A percentile compares a stretch with the other conserved stretches of the same genome.
These are phyloP conservation scores for Panopea generosa DNA, from an alignment of 2,888 invertebrate genomes.

Conservation along the genomic window DNA sequence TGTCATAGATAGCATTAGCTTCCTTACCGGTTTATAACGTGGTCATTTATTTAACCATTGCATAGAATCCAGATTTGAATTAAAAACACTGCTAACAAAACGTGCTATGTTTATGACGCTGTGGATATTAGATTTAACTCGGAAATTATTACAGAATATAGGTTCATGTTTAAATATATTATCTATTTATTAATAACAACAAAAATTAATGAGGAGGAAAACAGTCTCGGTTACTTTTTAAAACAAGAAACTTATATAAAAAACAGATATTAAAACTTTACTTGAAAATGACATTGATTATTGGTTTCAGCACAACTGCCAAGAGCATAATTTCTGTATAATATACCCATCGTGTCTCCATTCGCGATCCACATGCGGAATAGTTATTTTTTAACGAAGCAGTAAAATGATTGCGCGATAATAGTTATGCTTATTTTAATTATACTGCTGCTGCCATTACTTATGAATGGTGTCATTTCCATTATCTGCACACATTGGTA, in stretches of 20 bases:
- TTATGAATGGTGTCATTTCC: background rate
- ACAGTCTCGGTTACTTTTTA: conserved; percentile 1
- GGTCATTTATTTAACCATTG: conserved; percentile 3
- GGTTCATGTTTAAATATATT: conserved; percentile 1
- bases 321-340: conserved; percentile 1
- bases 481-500: conserved; percentile 3
- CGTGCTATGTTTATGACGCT: conserved; percentile 2
- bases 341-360: conserved; percentile 1
- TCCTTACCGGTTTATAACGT: conserved; percentile 2
- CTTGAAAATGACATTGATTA: conserved; percentile 3
- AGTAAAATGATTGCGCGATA: conserved; percentile 2
- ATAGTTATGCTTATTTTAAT: background rate
- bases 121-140: conserved; percentile 1
- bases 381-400: conserved; percentile 1
- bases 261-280: conserved; percentile 1
- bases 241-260: conserved; percentile 2
- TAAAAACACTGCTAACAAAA: conserved; percentile 3
- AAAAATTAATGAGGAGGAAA: conserved; percentile 2
- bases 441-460: conserved; percentile 2
- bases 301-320: conserved; percentile 3
- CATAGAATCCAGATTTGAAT: conserved; percentile 2
- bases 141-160: conserved; percentile 1
- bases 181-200: conserved; percentile 1
- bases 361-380: background rate
- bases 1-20: conserved; percentile 2